Conservation (phyloP, 2,888 invertebrate genomes). For the Cryptus armator region DNA sequence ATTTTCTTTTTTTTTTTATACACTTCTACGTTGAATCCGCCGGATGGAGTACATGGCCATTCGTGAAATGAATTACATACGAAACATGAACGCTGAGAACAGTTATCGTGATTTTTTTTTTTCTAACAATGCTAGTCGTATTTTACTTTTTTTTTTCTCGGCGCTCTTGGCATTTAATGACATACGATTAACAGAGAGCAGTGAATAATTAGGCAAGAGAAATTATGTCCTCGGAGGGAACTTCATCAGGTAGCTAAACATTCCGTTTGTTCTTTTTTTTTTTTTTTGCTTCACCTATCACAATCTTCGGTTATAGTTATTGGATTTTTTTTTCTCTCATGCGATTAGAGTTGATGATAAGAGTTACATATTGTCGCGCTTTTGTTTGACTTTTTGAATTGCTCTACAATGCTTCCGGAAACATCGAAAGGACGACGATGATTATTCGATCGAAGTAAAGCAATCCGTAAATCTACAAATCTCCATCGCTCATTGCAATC, state of each 20-base stretch:
- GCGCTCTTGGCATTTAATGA: slow-evolving; percentile 6
- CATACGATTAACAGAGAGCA: neutral
- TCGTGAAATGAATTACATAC: slow-evolving; percentile 66
- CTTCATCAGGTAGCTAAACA: slow-evolving; percentile 58
- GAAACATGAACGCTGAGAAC: slow-evolving; percentile 64
- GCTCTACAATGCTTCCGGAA: slow-evolving; percentile 34
- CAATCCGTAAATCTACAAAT: slow-evolving; percentile 18
- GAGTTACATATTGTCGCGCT: slow-evolving; percentile 64
- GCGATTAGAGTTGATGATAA: slow-evolving; percentile 47
- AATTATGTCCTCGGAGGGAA: slow-evolving; percentile 62
- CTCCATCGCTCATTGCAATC: slow-evolving; percentile 34
- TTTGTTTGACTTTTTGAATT: slow-evolving; percentile 46
- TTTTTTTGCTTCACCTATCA: slow-evolving; percentile 39
- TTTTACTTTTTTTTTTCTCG: slow-evolving; percentile 22
- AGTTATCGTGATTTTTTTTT: slow-evolving; percentile 47
- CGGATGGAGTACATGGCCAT: slow-evolving; percentile 69
- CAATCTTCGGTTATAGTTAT: slow-evolving; percentile 26
- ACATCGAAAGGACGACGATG: slow-evolving; percentile 45
- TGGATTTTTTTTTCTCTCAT: slow-evolving; percentile 13
- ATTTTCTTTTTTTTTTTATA: slow-evolving; percentile 56
- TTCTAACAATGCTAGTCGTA: slow-evolving; percentile 53
- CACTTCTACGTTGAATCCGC: slow-evolving; percentile 64
- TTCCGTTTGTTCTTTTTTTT: slow-evolving; percentile 34
- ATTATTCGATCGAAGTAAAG: slow-evolving; percentile 3
- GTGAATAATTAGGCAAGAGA: slow-evolving; percentile 66